Evolutionary conservation across 2,888 invertebrate species (phyloP), one percentile per base, ranked within the genome.

Genomic region (Xestobium rufovillosum): DNA sequence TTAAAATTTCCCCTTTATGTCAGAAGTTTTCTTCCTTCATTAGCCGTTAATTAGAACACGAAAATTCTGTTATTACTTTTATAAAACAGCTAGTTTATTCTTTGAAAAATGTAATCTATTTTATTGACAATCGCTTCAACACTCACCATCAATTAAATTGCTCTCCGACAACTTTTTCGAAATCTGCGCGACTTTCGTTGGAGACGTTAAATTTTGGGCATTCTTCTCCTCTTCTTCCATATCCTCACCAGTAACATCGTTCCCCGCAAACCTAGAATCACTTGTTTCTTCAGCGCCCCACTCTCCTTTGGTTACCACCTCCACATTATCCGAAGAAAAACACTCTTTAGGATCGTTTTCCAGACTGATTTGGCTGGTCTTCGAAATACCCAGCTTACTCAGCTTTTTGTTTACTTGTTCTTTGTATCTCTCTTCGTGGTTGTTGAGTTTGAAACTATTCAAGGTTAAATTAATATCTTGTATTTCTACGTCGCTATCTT

Each of bases 321-420:
- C 59, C 25, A 61, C 57, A 42, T 56, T 57, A 29, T 53, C 56
- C 23, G 49, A 49, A 11, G 44, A 54, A 31, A 58, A 56, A 41
- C 58, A 57, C 31, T 56, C 56, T 10, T 50, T 47, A n/a, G 59
- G 57, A 39, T 57, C 56, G 23, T 53, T 52, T 35, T 65, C 63
- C 33, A 66, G 51, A 50, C 65, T 67, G 35, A 67, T 65, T 42
- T 64, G 65, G 38, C 63, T 65, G 2, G 61, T 65, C 45, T 58
- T 64, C 9, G 65, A 66, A 14, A 66, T 54, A 3, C 64, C 65
- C 14, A 67, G 56, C 44, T 65, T 66, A 36, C 57, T 61, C 36
- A 67, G 44, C 44, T 66, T 66, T 34, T 53, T 50, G 19, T 25
- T 48, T 23, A 51, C 41, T 34, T 45, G 44, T 36, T 56, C 55